Evolutionary conservation across 2,888 invertebrate genomes (phyloP).

Genomic region (Shargacucullia verbasci): DNA sequence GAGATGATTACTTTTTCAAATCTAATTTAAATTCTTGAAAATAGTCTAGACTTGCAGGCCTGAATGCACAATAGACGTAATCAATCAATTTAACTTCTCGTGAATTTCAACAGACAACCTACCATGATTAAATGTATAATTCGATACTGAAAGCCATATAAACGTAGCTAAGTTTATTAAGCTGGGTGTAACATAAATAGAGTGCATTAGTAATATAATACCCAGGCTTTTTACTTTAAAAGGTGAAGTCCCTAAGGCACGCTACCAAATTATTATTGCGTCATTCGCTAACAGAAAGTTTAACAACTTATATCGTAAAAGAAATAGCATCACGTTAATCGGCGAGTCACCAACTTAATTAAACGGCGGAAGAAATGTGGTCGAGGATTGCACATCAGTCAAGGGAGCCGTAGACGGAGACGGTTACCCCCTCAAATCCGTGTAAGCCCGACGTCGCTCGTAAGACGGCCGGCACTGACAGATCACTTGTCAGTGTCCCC

Average conservation of each 20-base stretch:
- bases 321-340: constrained; percentile 32
- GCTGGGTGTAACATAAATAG: background rate
- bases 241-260: background rate
- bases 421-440: constrained; percentile 71
- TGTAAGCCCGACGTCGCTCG: constrained; percentile 66
- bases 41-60: constrained; percentile 10
- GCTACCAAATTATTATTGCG: constrained; percentile 8
- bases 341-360: constrained; percentile 55
- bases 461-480: constrained; percentile 66
- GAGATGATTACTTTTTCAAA: constrained; percentile 30
- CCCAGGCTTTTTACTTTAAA: background rate
- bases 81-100: constrained; percentile 2
- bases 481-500: constrained; percentile 74
- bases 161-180: background rate
- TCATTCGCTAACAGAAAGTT: constrained; percentile 6
- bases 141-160: background rate
- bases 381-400: constrained; percentile 70
- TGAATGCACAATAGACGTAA: background rate
- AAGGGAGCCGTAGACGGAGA: constrained; percentile 63
- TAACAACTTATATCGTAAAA: constrained; percentile 20
- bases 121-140: background rate
- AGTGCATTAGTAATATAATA: constrained; percentile 1
- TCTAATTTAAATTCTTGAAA: constrained; percentile 10
- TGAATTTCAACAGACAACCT: background rate
- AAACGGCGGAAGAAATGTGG: constrained; percentile 57